Conservation (phyloP, 37 sponge, comb jelly and placozoan genomes). For the Eunapius fragilis region DNA sequence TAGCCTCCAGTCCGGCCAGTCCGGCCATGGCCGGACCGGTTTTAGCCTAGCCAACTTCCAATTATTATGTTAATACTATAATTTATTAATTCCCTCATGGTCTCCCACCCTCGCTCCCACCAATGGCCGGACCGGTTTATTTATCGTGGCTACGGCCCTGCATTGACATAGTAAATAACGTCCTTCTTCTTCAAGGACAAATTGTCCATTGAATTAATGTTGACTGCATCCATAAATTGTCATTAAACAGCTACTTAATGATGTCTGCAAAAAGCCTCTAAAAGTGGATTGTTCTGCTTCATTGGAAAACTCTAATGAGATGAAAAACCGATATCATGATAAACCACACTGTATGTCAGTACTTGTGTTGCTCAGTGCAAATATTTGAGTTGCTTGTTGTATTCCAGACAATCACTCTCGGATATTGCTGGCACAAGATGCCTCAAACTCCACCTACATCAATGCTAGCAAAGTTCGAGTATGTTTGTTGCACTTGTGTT, state of each 20-base stretch:
- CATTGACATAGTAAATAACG: too few relatives aligned
- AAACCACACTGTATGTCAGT: neutral
- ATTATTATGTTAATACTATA: too few relatives aligned
- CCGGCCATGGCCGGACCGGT: too few relatives aligned
- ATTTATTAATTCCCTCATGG: too few relatives aligned
- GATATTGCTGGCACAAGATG: neutral
- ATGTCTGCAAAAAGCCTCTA: neutral
- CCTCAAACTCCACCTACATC: constrained; percentile 7
- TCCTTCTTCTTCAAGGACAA: too few relatives aligned
- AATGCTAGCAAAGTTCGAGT: constrained; percentile 23
- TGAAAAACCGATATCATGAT: neutral
- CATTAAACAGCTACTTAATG: neutral
- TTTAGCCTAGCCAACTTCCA: too few relatives aligned
- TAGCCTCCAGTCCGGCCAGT: too few relatives aligned
- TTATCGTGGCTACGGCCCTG: too few relatives aligned
- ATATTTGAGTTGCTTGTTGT: neutral
- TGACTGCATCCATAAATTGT: too few relatives aligned
- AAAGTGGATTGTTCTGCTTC: neutral
- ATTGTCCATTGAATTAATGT: too few relatives aligned
- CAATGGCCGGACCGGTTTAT: too few relatives aligned
- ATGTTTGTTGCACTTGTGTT: neutral
- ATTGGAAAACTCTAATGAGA: neutral
- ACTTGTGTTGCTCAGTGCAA: neutral
- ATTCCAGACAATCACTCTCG: neutral
- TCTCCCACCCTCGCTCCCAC: too few relatives aligned